Evolutionary conservation across 2,113 vertebrate species (phyloP).

Genomic region (Camelus bactrianus): DNA sequence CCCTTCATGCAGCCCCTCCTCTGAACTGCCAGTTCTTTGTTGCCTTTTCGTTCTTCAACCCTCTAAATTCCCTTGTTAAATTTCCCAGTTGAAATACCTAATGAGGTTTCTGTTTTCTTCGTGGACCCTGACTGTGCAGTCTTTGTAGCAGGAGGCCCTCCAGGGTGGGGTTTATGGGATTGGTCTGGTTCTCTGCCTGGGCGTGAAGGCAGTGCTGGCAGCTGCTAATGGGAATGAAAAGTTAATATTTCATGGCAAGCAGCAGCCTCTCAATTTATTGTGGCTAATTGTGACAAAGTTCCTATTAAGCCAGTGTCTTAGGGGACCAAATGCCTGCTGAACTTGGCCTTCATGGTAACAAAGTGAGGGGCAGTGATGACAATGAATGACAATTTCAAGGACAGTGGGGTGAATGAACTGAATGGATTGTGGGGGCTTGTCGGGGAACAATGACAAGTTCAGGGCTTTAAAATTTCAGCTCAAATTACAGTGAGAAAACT

Average conservation of each 20-base stretch:
- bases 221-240: background rate
- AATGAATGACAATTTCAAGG: background rate
- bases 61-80: background rate
- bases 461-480: background rate
- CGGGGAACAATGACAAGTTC: background rate
- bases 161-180: background rate
- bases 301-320: background rate
- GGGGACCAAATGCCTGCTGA: background rate
- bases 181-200: background rate
- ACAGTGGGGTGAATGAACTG: background rate
- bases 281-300: background rate
- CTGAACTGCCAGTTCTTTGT: background rate
- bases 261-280: background rate
- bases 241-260: background rate
- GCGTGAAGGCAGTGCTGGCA: no score
- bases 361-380: background rate
- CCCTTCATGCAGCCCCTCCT: rapidly evolving
- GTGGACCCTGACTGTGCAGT: background rate
- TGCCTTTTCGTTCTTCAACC: background rate
- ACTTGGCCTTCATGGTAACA: background rate
- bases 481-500: background rate
- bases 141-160: background rate
- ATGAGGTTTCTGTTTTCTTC: background rate
- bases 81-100: background rate
- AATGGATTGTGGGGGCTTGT: background rate